Evolutionary conservation across 2,888 invertebrate genomes (phyloP), one percentile per base, ranked within the genome.

Genomic region (Mythimna albipuncta): DNA sequence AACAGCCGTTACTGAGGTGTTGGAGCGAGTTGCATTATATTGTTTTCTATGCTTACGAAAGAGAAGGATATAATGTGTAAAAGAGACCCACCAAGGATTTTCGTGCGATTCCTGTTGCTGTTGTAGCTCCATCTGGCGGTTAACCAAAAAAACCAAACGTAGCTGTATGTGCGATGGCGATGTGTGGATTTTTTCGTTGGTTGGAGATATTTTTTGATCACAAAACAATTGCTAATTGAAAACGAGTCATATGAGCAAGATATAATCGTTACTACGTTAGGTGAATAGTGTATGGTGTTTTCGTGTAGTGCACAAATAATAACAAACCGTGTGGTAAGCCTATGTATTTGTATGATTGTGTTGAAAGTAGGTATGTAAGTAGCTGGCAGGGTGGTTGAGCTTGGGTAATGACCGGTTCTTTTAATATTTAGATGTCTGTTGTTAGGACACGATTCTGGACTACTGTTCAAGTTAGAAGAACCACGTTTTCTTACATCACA

Each of bases 371-470:
- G 92, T 92, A 93, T 88, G 88, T 93, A 88, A 85, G 88, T 87
- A 81, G 81, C 85, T 91, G 87, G 82, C 86, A 92, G 91, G 89
- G 89, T 93, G 89, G 89, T 88, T 90, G 86, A 88, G 93, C 93
- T 93, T 92, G 91, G 91, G 89, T 93, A 93, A 92, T 93, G 93
- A 93, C 94, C 93, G 94, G 94, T 93, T 91, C 87, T 81, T 85
- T 85, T 81, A 89, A 88, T 91, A 89, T 92, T 91, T 83, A 88
- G 85, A 85, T 85, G 82, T 89, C 83, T 91, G 88, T 89, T 91
- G 87, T 89, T 87, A 87, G 81, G 82, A 84, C 85, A 83, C 82
- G 62, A 72, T 73, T 64, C 62, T 71, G 47, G 57, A 57, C 79
- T 77, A 75, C 69, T 82, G 75, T 79, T 81, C 73, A 75, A 72